Evolutionary conservation across 2,888 invertebrate species (phyloP).

Genomic region (Rhagonycha fulva): DNA sequence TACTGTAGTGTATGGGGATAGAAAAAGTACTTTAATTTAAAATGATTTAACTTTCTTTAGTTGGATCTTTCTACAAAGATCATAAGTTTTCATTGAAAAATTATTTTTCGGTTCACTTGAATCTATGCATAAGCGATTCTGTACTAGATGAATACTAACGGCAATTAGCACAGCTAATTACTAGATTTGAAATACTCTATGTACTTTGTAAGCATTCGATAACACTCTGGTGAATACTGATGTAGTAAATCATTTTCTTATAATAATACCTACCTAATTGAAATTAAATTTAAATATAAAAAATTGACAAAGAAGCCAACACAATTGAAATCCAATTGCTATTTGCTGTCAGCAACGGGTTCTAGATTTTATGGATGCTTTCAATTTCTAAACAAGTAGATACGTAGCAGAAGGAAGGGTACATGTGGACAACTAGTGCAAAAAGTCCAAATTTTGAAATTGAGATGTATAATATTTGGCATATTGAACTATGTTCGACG

Average conservation of each 20-base stretch:
- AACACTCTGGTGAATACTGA: background rate
- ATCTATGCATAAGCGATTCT: background rate
- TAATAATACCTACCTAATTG: background rate
- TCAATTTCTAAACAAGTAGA: no score
- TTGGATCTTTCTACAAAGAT: background rate
- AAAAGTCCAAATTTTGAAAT: no score
- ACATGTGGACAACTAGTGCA: no score
- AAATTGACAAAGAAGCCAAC: no score
- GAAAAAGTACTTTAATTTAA: background rate
- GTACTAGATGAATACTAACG: background rate
- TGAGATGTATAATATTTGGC: no score
- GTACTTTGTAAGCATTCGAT: background rate
- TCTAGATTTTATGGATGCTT: no score
- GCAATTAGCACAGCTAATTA: background rate
- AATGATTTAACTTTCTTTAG: background rate
- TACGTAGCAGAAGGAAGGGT: no score
- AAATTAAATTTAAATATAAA: background rate
- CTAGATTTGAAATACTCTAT: background rate
- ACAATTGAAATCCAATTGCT: no score
- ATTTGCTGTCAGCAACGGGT: no score
- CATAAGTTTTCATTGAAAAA: background rate
- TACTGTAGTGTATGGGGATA: background rate
- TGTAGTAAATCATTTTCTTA: background rate
- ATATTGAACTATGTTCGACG: no score
- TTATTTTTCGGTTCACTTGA: background rate